A percentile compares a stretch with the other conserved stretches of the same genome.
Evolutionary conservation across 2,888 invertebrate genomes (phyloP).

Genomic region (Ligdia adustata): DNA sequence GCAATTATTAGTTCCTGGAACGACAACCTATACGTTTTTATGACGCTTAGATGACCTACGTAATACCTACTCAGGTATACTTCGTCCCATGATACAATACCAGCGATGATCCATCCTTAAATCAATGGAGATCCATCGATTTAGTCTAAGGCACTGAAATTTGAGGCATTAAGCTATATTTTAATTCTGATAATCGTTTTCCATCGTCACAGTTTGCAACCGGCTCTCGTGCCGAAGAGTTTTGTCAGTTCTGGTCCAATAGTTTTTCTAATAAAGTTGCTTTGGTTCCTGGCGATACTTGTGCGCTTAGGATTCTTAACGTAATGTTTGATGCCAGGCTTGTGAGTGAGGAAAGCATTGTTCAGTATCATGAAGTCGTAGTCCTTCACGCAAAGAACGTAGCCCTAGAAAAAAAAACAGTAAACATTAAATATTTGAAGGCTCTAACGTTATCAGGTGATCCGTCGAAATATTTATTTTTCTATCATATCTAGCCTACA

Average conservation of each 20-base stretch:
- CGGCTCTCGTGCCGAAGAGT: conserved; percentile 91
- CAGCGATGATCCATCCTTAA: too few relatives aligned
- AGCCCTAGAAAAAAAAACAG: conserved; percentile 86
- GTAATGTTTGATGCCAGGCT: conserved; percentile 94
- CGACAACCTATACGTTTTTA: too few relatives aligned
- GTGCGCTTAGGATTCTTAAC: conserved; percentile 91
- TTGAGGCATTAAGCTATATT: conserved; percentile 9
- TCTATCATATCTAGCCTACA: too few relatives aligned
- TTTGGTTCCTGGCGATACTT: conserved; percentile 89
- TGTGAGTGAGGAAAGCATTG: conserved; percentile 96
- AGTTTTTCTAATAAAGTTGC: conserved; percentile 89
- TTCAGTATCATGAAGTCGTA: conserved; percentile 97
- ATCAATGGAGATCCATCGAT: not conserved
- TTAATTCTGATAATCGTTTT: conserved; percentile 17
- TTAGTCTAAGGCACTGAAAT: not conserved
- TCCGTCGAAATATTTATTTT: too few relatives aligned
- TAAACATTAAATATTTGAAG: too few relatives aligned
- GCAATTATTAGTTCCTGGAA: too few relatives aligned
- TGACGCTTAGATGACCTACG: too few relatives aligned
- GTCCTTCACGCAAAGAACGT: conserved; percentile 94
- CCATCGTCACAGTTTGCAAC: conserved; percentile 88
- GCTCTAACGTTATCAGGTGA: too few relatives aligned
- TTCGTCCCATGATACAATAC: too few relatives aligned
- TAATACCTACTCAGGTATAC: too few relatives aligned
- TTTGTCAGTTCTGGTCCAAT: conserved; percentile 94